Conservation (phyloP, 2,113 vertebrate species). For the Planiliza haematocheilus region DNA sequence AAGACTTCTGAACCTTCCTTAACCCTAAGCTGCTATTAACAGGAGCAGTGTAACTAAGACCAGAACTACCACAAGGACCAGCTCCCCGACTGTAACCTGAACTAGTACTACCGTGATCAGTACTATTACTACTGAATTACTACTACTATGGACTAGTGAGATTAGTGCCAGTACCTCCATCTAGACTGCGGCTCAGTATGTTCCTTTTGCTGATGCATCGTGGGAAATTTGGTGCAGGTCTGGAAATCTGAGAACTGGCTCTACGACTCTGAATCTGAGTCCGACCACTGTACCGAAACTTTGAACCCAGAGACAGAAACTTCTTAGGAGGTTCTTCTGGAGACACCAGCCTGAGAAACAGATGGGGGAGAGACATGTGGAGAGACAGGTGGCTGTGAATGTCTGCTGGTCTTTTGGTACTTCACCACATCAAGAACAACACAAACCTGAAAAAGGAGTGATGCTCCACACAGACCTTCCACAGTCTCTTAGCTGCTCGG, state of each 20-base stretch:
- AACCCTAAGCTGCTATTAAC: neutral
- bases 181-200: constrained; percentile 96
- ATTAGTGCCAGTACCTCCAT: constrained; percentile 88
- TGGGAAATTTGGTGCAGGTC: constrained; percentile 93
- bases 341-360: constrained; percentile 85
- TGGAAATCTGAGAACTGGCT: constrained; percentile 93
- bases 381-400: neutral
- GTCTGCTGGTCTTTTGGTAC: neutral
- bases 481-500: constrained; percentile 94
- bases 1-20: no score
- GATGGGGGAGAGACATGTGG: neutral
- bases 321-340: constrained; percentile 97
- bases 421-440: neutral
- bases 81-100: neutral
- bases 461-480: constrained; percentile 99
- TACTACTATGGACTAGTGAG: neutral
- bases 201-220: constrained; percentile 96
- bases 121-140: neutral
- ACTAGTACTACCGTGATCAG: no score
- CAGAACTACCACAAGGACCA: neutral
- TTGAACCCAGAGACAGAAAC: constrained; percentile 94
- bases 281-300: constrained; percentile 97
- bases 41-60: neutral
- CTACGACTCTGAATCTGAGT: constrained; percentile 94
- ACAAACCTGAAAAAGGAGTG: constrained; percentile 98